Base-by-base conservation (phyloP, 2,113 vertebrate genomes). In the Beaufortia kweichowensis region DNA sequence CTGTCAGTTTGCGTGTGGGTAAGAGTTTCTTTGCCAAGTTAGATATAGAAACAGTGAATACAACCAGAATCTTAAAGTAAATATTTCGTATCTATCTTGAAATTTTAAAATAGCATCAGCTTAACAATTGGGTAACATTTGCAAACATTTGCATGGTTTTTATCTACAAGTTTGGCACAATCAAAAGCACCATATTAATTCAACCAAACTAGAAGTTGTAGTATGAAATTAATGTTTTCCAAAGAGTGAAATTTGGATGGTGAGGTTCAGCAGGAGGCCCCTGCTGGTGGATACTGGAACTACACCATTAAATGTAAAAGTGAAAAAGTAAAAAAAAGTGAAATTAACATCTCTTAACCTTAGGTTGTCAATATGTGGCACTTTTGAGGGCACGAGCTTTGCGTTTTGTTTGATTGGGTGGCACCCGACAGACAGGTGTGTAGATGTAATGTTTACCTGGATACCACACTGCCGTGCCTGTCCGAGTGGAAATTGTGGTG, bases 371-470 rank as follows among this genome's bases (percentile, higher is more conserved):
- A 6, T 19, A 14, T 65, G 35, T 43, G 12, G 0, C 12, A 12
- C 14, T 65, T 41, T 39, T 26, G 19, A 2, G 2, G 14, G 2
- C 24, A 23, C 6, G 43, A 26, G 39, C 6, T 21, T 15, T 43
- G 15, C 23, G 35, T 43, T 43, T 39, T 7, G 1, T 65, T 39
- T 63, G 33, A 63, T 39, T 63, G 23, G 11, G 11, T 66, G 2
- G 7, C 21, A 48, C 2, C 35, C 11, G 35, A 35, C 9, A 14
- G 71, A 60, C 10, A 61, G 26, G 14, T 5, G n/a, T 48, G 15
- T 53, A 23, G 39, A 28, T 9, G 15, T 29, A 19, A 4, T 33
- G 43, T 70, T 72, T 91, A 98, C 96, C 96, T 96, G 89, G 85
- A 88, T 60, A 17, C 50, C 73, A 87, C 84, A 56, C 75, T 24